A percentile compares a stretch with the other conserved stretches of the same genome.
Conservation (phyloP, 2,888 invertebrate genomes). For the Ochropacha duplaris region DNA sequence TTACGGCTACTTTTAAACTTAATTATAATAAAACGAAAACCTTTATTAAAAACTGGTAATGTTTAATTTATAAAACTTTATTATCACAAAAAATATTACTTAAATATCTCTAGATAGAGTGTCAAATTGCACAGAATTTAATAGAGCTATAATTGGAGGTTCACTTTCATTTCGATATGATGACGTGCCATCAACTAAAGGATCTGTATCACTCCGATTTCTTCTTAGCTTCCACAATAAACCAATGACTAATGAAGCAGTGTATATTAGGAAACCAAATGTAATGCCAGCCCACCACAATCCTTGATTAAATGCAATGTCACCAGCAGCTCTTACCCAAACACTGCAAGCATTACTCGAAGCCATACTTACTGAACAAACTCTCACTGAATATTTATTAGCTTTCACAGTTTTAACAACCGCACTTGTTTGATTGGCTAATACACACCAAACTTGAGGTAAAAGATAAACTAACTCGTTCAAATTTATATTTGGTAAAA, state of each 20-base stretch:
- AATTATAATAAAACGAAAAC: constrained; percentile 7
- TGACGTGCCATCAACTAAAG: constrained; percentile 51
- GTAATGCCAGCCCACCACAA: constrained; percentile 52
- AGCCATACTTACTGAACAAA: constrained; percentile 49
- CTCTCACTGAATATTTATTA: constrained; percentile 40
- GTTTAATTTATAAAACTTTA: constrained; percentile 3
- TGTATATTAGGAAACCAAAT: constrained; percentile 49
- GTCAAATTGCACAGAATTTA: constrained; percentile 51
- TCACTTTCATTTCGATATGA: constrained; percentile 48
- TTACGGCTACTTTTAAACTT: constrained; percentile 3
- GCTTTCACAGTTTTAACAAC: constrained; percentile 39
- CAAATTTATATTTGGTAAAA: constrained; percentile 45
- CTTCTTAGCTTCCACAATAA: constrained; percentile 33
- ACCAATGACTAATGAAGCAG: constrained; percentile 42
- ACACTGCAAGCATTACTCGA: constrained; percentile 41
- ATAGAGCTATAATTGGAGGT: constrained; percentile 47
- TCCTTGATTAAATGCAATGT: background rate
- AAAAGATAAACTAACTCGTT: constrained; percentile 36
- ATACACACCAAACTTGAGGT: constrained; percentile 57
- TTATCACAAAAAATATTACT: constrained; percentile 25
- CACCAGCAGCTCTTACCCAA: constrained; percentile 22
- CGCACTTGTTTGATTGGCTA: constrained; percentile 34
- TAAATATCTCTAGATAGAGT: constrained; percentile 36
- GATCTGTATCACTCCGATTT: constrained; percentile 41
- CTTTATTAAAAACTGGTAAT: constrained; percentile 1